Evolutionary conservation across 2,113 vertebrate species (phyloP), one percentile per base, ranked within the genome.

Genomic region (Nesoenas mayeri): DNA sequence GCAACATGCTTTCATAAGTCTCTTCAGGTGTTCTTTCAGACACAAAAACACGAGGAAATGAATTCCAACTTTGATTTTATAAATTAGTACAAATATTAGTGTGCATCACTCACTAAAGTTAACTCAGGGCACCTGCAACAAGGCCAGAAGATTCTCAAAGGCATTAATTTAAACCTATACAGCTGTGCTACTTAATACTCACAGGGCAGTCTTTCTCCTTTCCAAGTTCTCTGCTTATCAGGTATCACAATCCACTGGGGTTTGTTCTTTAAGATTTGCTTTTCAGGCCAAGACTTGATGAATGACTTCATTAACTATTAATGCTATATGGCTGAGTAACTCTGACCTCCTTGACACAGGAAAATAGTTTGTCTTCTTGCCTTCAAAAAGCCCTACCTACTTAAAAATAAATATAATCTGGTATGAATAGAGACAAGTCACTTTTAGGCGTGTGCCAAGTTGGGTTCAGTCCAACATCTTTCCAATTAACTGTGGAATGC

Each of bases 41-140:
- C 34, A 85, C 20, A 31, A 90, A 88, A 69, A 65, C 54, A 57
- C 7, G 8, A 95, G 32, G 26, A 75, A 88, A 28, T 88, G 14
- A 51, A 88, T 65, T 95, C 47, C 22, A 75, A 38, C 36, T 73
- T 40, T 2, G 10, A 54, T 92, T 90, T 73, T 57, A 77, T 34
- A 70, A 40, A 85, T 93, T 86, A 92, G 77, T 92, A 83, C 29
- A 74, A 38, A 36, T 25, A 51, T 85, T 90, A 94, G 67, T 57
- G 40, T 24, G 54, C 29, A 66, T 70, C 85, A 67, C 60, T 73
- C 50, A 58, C 64, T 85, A 5, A 95, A 96, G 88, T 93, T 95
- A 96, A 91, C 69, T 94, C 89, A 92, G 40, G 80, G 84, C 70
- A 94, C 75, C 88, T 80, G 89, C 79, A 91, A 66, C 25, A 66